Evolutionary conservation across 2,113 vertebrate species (phyloP), one percentile per base, ranked within the genome.

Genomic region (Tonatia bakeri): DNA sequence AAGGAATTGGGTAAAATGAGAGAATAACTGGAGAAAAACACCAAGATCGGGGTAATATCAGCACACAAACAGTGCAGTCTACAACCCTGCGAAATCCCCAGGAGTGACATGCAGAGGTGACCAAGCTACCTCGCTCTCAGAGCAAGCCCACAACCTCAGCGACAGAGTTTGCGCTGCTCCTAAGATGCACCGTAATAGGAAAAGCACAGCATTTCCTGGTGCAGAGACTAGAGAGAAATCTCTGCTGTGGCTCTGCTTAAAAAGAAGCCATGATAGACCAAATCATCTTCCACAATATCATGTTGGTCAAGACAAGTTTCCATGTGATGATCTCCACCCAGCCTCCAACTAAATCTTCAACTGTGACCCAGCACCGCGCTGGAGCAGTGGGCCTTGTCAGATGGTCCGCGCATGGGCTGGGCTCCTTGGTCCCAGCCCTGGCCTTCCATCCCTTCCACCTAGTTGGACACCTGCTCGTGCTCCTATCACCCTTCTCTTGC

Each of bases 331-430:
- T 28, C 28, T 79, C 31, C n/a, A 15, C n/a, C 0, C 0, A 20
- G 31, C 79, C 26, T 31, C 26, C 11, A 0, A 3, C 0, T 3
- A 40, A 75, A 8, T 12, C n/a, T 14, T 33, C 36, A 1, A 38
- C 3, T 0, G 19, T 64, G 59, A 40, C 7, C 52, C 8, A 7
- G 38, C 19, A 22, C 2, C 0, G 38, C 0, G 5, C 3, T 7
- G 1, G 19, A 12, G 12, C 7, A 3, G 10, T 3, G 13, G 28
- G 31, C 10, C 0, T 31, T 59, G 54, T 40, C 52, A 45, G 20
- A 15, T 1, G 26, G 8, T 8, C 8, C 36, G 11, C 7, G 12
- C 22, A 22, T 12, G 26, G 52, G 26, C 33, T 19, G 24, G 33
- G 26, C 7, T 28, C n/a, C 36, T 31, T 22, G 1, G 4, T n/a